Percentiles rank a stretch among this genome's conserved stretches.
These are phyloP conservation scores for Drosophila bocki DNA, from an alignment of 1,140 invertebrate genomes.

Conservation along the genomic window DNA sequence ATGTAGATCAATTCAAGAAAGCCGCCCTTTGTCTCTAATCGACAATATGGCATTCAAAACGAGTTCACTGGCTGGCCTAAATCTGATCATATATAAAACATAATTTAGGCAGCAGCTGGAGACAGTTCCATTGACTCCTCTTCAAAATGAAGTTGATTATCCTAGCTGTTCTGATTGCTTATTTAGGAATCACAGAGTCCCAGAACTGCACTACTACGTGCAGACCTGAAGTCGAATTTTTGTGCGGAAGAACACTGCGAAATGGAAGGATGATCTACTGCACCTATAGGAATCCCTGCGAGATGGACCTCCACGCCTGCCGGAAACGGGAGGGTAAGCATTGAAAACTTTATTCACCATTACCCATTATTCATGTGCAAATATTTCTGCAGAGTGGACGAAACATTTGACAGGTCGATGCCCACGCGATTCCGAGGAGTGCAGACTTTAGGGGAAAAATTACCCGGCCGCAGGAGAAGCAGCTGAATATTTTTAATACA, in stretches of 20 bases:
- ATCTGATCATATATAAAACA: constrained; percentile 36
- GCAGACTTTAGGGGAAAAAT: constrained; percentile 16
- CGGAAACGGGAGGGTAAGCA: constrained; percentile 25
- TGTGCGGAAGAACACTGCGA: constrained; percentile 44
- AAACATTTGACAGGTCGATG: constrained; percentile 46
- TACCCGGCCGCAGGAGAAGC: constrained; percentile 27
- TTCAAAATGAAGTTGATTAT: constrained; percentile 31
- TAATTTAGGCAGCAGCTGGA: constrained; percentile 6
- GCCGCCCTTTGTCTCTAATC: constrained; percentile 5
- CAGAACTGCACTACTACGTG: constrained; percentile 19
- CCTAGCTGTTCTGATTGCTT: not conserved
- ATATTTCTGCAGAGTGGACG: constrained; percentile 35
- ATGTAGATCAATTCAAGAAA: not conserved
- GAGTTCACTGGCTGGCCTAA: constrained; percentile 23
- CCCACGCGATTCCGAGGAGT: constrained; percentile 29
- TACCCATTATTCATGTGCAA: not conserved
- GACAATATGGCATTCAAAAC: constrained; percentile 22
- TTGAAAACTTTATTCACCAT: not conserved
- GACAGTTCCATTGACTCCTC: constrained; percentile 1
- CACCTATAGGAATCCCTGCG: constrained; percentile 36
- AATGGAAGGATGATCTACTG: constrained; percentile 28
- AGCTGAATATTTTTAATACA: constrained; percentile 53
- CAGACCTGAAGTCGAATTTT: constrained; percentile 5
- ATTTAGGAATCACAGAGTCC: not conserved
- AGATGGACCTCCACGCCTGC: constrained; percentile 36